phyloP scores from a whole-genome alignment of 37 sponge, comb jelly and placozoan species.

The Dysidea cf. avara region DNA sequence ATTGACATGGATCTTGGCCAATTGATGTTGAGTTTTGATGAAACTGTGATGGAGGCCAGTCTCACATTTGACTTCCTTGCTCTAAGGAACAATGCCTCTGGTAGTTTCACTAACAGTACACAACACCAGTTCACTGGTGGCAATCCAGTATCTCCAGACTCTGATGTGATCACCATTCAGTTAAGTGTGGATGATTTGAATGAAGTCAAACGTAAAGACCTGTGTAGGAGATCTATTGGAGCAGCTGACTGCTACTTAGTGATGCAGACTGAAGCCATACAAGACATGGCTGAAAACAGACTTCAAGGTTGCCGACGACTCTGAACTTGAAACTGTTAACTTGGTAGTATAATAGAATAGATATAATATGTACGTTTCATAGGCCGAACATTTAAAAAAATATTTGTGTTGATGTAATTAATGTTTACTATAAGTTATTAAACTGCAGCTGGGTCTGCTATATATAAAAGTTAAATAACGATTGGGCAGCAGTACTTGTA shows the following conservation, averaged over 20 bases:
- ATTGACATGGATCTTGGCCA: conserved; percentile 78
- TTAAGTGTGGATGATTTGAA: conserved; percentile 66
- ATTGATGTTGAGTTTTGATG: conserved; percentile 72
- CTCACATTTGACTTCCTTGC: conserved; percentile 50
- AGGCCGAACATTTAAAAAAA: too few relatives aligned
- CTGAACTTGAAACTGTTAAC: too few relatives aligned
- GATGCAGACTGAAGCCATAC: conserved; percentile 58
- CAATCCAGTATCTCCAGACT: conserved; percentile 1
- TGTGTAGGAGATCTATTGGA: conserved; percentile 69
- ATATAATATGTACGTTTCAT: too few relatives aligned
- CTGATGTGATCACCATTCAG: conserved; percentile 20
- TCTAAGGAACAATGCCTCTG: conserved; percentile 63
- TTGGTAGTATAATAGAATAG: too few relatives aligned
- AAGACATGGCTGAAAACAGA: conserved; percentile 74
- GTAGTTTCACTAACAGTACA: conserved; percentile 42
- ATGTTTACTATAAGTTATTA: too few relatives aligned
- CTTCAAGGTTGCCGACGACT: conserved; percentile 76
- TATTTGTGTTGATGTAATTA: too few relatives aligned
- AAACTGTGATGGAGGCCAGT: conserved; percentile 52
- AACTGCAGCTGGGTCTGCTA: too few relatives aligned
- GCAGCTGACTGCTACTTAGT: conserved; percentile 76
- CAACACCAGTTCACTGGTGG: conserved; percentile 71
- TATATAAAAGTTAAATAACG: too few relatives aligned
- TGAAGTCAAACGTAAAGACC: conserved; percentile 81
- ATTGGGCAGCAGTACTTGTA: too few relatives aligned